Evolutionary conservation across 2,888 invertebrate species (phyloP), one percentile per base, ranked within the genome.

Genomic region (Lapara coniferarum): DNA sequence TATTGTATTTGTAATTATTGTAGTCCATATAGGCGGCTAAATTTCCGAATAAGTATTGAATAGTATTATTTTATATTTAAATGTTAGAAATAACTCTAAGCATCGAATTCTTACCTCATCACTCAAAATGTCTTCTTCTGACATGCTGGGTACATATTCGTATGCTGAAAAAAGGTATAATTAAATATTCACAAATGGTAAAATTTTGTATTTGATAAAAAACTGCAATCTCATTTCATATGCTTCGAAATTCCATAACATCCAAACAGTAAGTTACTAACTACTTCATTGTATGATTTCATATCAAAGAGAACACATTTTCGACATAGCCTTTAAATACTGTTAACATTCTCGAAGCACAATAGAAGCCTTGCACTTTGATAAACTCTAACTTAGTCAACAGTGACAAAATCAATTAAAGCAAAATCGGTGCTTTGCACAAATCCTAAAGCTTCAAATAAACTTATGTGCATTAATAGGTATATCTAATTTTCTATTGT

Each of bases 101-200:
- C 25, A 2, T 13, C 6, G 4, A 49, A 8, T 19, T 19, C 79
- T 88, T 95, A 97, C 97, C 95, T 97, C 97, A 73, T 96, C 96
- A 81, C 96, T 97, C 76, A 97, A 90, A 76, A 97, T 94, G 89
- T 97, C 97, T 91, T 97, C 97, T 89, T 98, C 97, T 8, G 97
- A 97, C 72, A 95, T 96, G 84, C 96, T 95, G 70, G 98, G 97
- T 74, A 98, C 95, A 90, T 98, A 98, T 94, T 98, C 98, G 89
- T 97, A 98, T 59, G 98, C 98, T 98, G 74, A 78, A 77, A 80
- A 77, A 75, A 71, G 73, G 72, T 68, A 57, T 19, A 66, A 55
- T 52, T 57, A 1, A 25, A 46, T 13, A 37, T 55, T 56, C 10
- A 25, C 2, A 49, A 1, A 58, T 66, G 6, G 37, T 37, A n/a